Percentiles rank a stretch among this genome's conserved stretches.
phyloP scores from a whole-genome alignment of 2,888 invertebrate genomes.

The Lutraria lutraria region DNA sequence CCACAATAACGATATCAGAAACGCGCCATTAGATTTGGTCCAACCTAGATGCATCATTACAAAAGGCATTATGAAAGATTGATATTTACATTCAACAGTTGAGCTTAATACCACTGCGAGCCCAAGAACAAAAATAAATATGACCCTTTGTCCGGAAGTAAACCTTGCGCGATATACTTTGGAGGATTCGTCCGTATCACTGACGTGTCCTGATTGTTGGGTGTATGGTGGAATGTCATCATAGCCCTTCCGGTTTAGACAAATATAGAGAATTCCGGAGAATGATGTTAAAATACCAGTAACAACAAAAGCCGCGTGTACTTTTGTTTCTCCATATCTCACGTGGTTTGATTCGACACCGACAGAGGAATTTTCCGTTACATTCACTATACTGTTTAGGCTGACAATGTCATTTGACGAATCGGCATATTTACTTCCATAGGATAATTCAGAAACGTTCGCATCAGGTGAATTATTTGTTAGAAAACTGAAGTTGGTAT shows the following conservation, averaged over 20 bases:
- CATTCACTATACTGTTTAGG: not conserved
- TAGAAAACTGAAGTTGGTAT: not conserved
- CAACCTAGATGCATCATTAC: slow-evolving; percentile 82
- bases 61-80: slow-evolving; percentile 85
- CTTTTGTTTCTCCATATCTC: slow-evolving; percentile 50
- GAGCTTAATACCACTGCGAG: slow-evolving; percentile 85
- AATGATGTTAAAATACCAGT: slow-evolving; percentile 62
- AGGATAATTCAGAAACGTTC: not conserved
- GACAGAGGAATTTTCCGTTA: not conserved
- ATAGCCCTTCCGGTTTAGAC: slow-evolving; percentile 57
- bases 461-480: not conserved
- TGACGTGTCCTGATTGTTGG: slow-evolving; percentile 22
- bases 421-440: not conserved
- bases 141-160: slow-evolving; percentile 34
- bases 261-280: slow-evolving; percentile 57
- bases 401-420: not conserved
- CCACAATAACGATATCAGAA: slow-evolving; percentile 86
- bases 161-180: not conserved
- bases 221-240: slow-evolving; percentile 36
- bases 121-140: slow-evolving; percentile 82
- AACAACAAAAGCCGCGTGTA: slow-evolving; percentile 70
- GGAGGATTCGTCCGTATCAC: not conserved
- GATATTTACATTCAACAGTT: slow-evolving; percentile 86
- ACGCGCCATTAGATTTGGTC: slow-evolving; percentile 79
- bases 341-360: not conserved